Conservation (phyloP, 2,888 invertebrate species). For the Ligdia adustata region DNA sequence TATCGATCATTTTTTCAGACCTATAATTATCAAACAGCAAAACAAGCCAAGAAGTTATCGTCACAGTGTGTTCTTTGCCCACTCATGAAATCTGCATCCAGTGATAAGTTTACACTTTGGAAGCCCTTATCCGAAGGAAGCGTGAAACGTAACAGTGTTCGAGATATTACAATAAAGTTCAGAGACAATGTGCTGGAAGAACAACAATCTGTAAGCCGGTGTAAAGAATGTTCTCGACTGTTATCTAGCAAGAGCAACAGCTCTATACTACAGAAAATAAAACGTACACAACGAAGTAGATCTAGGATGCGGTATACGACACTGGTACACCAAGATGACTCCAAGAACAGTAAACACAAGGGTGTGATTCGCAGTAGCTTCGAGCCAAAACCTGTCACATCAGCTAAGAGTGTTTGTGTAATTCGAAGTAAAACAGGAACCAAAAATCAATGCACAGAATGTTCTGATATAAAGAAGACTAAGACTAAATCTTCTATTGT, state of each 20-base stretch:
- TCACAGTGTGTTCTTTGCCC: no score
- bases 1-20: background rate
- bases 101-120: slow-evolving; percentile 1
- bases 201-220: background rate
- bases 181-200: background rate
- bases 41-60: no score
- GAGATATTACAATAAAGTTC: background rate
- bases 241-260: background rate
- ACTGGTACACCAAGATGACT: background rate
- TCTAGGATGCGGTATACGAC: slow-evolving; percentile 1
- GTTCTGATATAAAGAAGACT: background rate
- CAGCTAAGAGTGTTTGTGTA: background rate
- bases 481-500: background rate
- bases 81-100: background rate
- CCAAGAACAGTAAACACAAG: background rate
- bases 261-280: background rate
- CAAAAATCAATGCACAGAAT: background rate
- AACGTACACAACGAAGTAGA: background rate
- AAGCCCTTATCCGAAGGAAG: no score
- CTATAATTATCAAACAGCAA: background rate
- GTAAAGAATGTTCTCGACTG: background rate
- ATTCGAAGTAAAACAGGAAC: background rate
- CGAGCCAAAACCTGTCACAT: background rate
- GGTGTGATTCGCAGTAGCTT: background rate
- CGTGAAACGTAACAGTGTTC: no score